These are phyloP conservation scores for Aspidoscelis tigris DNA, from an alignment of 2,113 vertebrate species.

Conservation along the genomic window DNA sequence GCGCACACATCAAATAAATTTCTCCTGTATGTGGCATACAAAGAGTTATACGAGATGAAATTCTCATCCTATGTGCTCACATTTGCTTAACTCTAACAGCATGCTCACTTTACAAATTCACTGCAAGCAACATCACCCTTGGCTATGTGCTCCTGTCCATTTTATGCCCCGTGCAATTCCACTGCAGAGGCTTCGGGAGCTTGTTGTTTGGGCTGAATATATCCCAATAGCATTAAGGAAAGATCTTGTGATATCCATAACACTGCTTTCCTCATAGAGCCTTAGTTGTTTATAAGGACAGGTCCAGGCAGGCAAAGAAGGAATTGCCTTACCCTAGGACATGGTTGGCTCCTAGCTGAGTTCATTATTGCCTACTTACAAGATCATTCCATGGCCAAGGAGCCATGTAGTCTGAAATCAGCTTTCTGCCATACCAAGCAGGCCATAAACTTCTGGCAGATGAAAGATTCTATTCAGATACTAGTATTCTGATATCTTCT, in stretches of 20 bases:
- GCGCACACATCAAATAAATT: neutral
- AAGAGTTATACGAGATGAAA: neutral
- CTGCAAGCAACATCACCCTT: neutral
- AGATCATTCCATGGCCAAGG: slow-evolving; percentile 67
- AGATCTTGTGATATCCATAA: slow-evolving; percentile 31
- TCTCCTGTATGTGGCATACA: neutral
- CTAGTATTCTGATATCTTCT: slow-evolving; percentile 40
- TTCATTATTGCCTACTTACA: slow-evolving; percentile 48
- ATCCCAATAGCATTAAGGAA: neutral
- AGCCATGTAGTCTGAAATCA: slow-evolving; percentile 70
- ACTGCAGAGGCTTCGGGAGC: neutral
- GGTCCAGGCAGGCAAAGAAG: slow-evolving; percentile 61
- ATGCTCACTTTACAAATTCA: neutral
- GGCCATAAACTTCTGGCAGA: slow-evolving; percentile 39
- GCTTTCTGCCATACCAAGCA: slow-evolving; percentile 28
- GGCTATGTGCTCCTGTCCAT: too few species aligned
- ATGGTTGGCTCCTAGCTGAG: slow-evolving; percentile 65
- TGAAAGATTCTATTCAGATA: slow-evolving; percentile 38
- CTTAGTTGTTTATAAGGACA: slow-evolving; percentile 63
- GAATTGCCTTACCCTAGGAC: slow-evolving; percentile 74
- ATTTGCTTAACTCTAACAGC: neutral
- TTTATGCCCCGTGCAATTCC: accelerated
- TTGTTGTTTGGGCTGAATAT: neutral
- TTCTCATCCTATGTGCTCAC: neutral
- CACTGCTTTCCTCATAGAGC: neutral